Evolutionary conservation across 2,797 vertebrate species (phyloP).

Genomic region (Siniperca scherzeri): DNA sequence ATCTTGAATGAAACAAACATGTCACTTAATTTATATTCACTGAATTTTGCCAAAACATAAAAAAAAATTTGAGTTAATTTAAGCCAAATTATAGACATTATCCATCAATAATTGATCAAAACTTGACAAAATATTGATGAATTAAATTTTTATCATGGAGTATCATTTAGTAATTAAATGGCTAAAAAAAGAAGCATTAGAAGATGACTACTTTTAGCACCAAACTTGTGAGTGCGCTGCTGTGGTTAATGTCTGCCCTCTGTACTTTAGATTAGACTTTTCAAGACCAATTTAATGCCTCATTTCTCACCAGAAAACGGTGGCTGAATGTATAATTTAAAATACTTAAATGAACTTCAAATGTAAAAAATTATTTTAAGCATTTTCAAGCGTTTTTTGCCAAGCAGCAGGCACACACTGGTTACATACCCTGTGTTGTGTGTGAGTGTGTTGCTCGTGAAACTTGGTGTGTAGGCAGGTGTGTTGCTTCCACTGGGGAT

Average conservation of each 20-base stretch:
- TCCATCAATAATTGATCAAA: background rate
- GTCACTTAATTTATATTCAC: background rate
- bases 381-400: background rate
- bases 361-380: background rate
- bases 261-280: background rate
- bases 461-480: conserved; percentile 61
- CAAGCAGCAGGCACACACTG: background rate
- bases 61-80: background rate
- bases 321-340: background rate
- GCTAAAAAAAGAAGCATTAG: background rate
- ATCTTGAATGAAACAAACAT: background rate
- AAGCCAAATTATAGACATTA: background rate
- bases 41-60: background rate
- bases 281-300: background rate
- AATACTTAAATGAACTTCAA: background rate
- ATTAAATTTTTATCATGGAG: background rate
- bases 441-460: conserved; percentile 60
- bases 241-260: background rate
- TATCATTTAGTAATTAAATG: background rate
- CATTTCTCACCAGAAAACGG: background rate
- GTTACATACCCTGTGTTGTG: conserved; percentile 60
- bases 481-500: conserved; percentile 89
- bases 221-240: background rate
- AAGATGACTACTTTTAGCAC: too few species aligned
- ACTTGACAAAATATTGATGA: background rate